Base-by-base conservation (phyloP, 2,797 vertebrate genomes). In the Champsocephalus gunnari region DNA sequence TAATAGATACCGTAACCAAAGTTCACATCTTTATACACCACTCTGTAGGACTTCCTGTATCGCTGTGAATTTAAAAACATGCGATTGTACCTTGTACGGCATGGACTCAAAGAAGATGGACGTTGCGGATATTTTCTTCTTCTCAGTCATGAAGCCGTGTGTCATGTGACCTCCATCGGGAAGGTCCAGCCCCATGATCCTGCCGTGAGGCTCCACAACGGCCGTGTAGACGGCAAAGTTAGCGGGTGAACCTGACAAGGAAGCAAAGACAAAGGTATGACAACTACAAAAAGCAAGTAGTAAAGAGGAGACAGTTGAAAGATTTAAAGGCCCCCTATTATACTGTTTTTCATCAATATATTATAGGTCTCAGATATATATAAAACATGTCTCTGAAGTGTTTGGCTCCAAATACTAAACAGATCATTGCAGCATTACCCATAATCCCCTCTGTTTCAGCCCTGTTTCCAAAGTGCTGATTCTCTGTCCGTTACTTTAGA, bases 21-120 rank as follows among this genome's bases (percentile, higher is more conserved):
- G 8, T 19, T 47, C 41, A 47, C 16, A 19, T 19, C 12, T 48
- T 38, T 54, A 12, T 13, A 32, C 10, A 11, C 2, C n/a, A 10
- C 34, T 44, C 6, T 65, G 50, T 16, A n/a, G 4, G 43, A 48
- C 24, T 56, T 59, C 4, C 17, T 24, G 24, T 13, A 5, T 16
- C 2, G 16, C 19, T 50, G 44, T 62, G n/a, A 17, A 19, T 1
- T 0, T 43, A 43, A 9, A 55, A 50, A 0, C 0, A 48, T 32
- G 10, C 2, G 3, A 44, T 10, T 11, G 6, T 85, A 99, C 98
- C 97, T 99, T 99, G 78, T 99, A 99, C 0, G 98, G 97, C 98
- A 99, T 98, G n/a, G 98, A 99, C 79, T 99, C 98, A 0, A 99
- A 99, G 89, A 99, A 99, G 82, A 99, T 95, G 12, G 98, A 99